Conservation (phyloP, 2,797 vertebrate genomes). For the Neoniphon sammara region DNA sequence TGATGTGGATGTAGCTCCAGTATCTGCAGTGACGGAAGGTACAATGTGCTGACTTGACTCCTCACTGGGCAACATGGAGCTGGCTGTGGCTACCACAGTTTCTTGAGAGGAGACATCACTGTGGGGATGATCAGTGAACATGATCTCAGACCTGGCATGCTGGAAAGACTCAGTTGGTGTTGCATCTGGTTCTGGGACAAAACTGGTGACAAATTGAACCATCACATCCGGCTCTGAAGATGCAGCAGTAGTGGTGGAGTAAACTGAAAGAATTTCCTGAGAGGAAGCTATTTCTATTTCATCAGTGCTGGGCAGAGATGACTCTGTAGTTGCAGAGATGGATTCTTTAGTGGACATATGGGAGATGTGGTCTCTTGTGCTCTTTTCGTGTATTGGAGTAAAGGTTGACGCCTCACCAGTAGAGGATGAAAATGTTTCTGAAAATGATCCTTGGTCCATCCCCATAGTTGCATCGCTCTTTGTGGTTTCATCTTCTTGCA, state of each 20-base stretch:
- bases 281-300: neutral
- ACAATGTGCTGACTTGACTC: conserved; percentile 26
- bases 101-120: conserved; percentile 45
- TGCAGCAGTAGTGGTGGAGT: conserved; percentile 9
- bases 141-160: conserved; percentile 65
- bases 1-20: conserved; percentile 21
- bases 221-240: conserved; percentile 38
- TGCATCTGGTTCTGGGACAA: conserved; percentile 49
- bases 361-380: conserved; percentile 29
- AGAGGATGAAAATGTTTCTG: conserved; percentile 30
- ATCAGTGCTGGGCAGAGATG: conserved; percentile 27
- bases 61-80: conserved; percentile 35
- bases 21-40: conserved; percentile 20
- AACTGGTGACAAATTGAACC: conserved; percentile 59
- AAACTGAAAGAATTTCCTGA: conserved; percentile 6
- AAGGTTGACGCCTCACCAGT: conserved; percentile 31
- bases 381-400: conserved; percentile 19
- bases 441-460: neutral
- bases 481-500: conserved; percentile 20
- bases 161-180: conserved; percentile 47
- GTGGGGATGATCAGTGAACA: conserved; percentile 56
- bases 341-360: conserved; percentile 27
- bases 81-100: conserved; percentile 39
- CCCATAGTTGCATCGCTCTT: neutral
- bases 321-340: conserved; percentile 15